Evolutionary conservation across 1,140 invertebrate species (phyloP), one percentile per base, ranked within the genome.

Genomic region (Drosophila varians): DNA sequence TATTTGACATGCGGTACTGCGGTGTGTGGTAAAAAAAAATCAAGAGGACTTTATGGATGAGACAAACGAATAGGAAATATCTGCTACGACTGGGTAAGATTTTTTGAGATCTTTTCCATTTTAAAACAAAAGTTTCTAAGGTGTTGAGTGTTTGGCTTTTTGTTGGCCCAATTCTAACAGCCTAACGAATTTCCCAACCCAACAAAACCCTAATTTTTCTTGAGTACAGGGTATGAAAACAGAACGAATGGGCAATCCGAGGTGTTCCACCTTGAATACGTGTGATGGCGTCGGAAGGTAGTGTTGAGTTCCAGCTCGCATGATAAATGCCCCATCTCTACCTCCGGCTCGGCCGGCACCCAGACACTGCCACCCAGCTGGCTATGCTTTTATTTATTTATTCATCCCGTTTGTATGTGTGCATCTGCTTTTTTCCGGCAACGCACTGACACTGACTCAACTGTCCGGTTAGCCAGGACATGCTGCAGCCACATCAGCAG

Each of bases 331-430:
- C 36, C 28, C 38, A 36, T 8, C 53, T 14, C 42, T 19, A 9
- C 9, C 14, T 9, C 12, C 36, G n/a, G 8, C 14, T 9, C 12
- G 23, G 11, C 4, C n/a, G 6, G 7, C 43, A n/a, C 43, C 25
- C 31, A n/a, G n/a, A n/a, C n/a, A 31, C 34, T 52, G 25, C 36
- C 36, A 14, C 23, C 6, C 45, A 12, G 45, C n/a, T 23, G 11
- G 19, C 26, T 53, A 34, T n/a, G 18, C 77, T 51, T 48, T 62
- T 64, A 73, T 82, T 83, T 80, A 82, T 82, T 82, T 82, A 83
- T 80, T 73, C 70, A 61, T 61, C 28, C 42, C 23, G 16, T 45
- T 25, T 45, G 36, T 28, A 21, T 62, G 19, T 51, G 49, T 65
- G 36, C 38, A 58, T 54, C 48, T 58, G 31, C 19, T 66, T 66